Percentiles rank a stretch among this genome's conserved stretches.
Evolutionary conservation across 2,888 invertebrate species (phyloP).

Genomic region (Tipula unca): DNA sequence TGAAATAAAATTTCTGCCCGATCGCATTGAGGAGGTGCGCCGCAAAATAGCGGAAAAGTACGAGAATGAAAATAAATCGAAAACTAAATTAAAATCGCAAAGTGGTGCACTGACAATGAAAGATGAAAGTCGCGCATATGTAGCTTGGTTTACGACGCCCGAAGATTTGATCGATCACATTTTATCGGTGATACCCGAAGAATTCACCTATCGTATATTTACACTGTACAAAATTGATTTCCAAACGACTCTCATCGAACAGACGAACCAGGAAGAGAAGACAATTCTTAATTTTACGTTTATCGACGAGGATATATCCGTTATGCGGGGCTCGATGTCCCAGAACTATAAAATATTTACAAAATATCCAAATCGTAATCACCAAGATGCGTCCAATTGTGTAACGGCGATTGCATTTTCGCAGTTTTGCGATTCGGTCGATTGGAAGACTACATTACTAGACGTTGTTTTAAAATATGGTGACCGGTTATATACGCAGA

Average conservation of each 20-base stretch:
- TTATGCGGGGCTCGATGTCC: conserved; percentile 28
- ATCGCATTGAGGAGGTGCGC: conserved; percentile 27
- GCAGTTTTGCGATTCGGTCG: conserved; percentile 46
- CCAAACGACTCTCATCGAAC: not conserved
- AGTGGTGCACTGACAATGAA: conserved; percentile 23
- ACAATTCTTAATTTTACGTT: conserved; percentile 21
- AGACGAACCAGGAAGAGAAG: not conserved
- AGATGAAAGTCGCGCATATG: conserved; percentile 33
- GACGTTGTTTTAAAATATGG: conserved; percentile 56
- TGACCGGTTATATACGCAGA: conserved; percentile 48
- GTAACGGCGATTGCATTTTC: conserved; percentile 52
- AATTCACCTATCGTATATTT: not conserved
- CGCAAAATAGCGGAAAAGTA: conserved; percentile 32
- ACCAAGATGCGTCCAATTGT: conserved; percentile 48
- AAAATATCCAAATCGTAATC: conserved; percentile 36
- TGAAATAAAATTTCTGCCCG: conserved; percentile 40
- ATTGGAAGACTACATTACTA: conserved; percentile 49
- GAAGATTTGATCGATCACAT: conserved; percentile 3
- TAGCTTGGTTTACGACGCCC: conserved; percentile 21
- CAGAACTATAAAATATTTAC: conserved; percentile 27
- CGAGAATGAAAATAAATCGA: conserved; percentile 29
- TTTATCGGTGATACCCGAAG: not conserved
- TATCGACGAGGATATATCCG: conserved; percentile 21
- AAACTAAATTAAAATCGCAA: not conserved
- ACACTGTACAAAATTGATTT: conserved; percentile 14